Conservation (phyloP, 2,113 vertebrate genomes). For the Apteryx mantelli region DNA sequence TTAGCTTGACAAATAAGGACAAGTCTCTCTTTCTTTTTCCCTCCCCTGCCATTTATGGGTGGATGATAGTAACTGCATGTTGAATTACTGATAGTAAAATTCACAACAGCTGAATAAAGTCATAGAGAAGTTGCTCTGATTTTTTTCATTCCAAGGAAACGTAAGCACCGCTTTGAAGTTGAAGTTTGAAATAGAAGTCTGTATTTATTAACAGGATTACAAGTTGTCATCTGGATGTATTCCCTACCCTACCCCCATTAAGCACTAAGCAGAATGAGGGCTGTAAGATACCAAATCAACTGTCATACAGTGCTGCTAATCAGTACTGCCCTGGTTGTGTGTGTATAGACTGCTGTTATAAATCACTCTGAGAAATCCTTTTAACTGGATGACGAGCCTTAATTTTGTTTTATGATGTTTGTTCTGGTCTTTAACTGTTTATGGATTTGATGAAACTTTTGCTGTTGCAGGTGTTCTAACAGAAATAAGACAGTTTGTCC, state of each 20-base stretch:
- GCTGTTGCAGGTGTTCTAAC: slow-evolving; percentile 29
- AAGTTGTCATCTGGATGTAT: background rate
- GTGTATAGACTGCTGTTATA: background rate
- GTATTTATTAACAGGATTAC: slow-evolving; percentile 18
- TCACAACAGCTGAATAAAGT: background rate
- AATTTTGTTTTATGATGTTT: slow-evolving; percentile 33
- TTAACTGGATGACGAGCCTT: slow-evolving; percentile 7
- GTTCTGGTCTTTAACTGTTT: slow-evolving; percentile 36
- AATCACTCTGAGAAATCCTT: slow-evolving; percentile 44
- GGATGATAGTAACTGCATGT: background rate
- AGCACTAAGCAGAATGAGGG: background rate
- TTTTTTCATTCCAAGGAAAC: background rate
- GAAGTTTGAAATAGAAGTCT: background rate
- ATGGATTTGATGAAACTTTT: slow-evolving; percentile 39
- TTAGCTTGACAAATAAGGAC: background rate
- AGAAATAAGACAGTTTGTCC: slow-evolving; percentile 24
- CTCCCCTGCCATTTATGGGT: background rate
- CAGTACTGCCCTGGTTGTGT: background rate
- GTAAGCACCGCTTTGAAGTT: slow-evolving; percentile 14
- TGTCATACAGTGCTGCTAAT: background rate
- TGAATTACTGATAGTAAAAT: background rate
- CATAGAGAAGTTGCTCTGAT: slow-evolving; percentile 8
- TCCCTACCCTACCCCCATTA: background rate
- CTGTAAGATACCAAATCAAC: background rate
- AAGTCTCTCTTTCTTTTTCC: background rate